phyloP scores from a whole-genome alignment of 2,797 vertebrate species.

The Sebastes hubbsi region DNA sequence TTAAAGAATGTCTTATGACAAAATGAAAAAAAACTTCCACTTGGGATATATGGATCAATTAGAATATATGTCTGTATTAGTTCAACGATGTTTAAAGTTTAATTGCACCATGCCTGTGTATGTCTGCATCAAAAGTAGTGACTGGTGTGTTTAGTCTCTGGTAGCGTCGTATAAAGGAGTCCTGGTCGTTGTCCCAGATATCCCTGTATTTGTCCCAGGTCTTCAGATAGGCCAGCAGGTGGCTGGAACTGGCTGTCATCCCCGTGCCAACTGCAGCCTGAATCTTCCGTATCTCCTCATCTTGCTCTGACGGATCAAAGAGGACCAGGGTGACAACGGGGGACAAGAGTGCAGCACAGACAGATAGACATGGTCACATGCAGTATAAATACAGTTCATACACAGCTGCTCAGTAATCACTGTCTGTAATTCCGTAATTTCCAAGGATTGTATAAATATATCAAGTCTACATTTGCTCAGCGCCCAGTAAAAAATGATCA shows the following conservation, averaged over 20 bases:
- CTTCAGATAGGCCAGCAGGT: slow-evolving; percentile 86
- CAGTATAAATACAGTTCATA: not conserved
- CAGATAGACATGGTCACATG: not conserved
- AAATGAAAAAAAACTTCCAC: not conserved
- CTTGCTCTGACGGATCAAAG: slow-evolving; percentile 77
- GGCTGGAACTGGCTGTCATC: slow-evolving; percentile 80
- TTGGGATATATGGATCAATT: not conserved
- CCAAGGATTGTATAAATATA: not conserved
- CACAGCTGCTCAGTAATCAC: not conserved
- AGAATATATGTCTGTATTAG: not conserved
- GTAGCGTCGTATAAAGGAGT: slow-evolving; percentile 87
- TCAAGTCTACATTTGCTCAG: not conserved
- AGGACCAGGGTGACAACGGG: not conserved
- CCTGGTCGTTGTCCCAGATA: slow-evolving; percentile 92
- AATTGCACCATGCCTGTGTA: slow-evolving; percentile 83
- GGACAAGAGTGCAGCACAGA: not conserved
- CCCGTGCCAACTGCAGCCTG: slow-evolving; percentile 82
- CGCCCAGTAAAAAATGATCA: not conserved
- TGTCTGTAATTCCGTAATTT: not conserved
- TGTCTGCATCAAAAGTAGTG: slow-evolving; percentile 89
- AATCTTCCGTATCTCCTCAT: slow-evolving; percentile 89
- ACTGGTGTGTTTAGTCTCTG: slow-evolving; percentile 85
- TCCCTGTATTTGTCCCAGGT: slow-evolving; percentile 89
- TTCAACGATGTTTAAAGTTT: not conserved
- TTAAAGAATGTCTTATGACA: not conserved